A percentile compares a stretch with the other conserved stretches of the same genome.
phyloP scores from a whole-genome alignment of 2,888 invertebrate genomes.

The Unio delphinus region DNA sequence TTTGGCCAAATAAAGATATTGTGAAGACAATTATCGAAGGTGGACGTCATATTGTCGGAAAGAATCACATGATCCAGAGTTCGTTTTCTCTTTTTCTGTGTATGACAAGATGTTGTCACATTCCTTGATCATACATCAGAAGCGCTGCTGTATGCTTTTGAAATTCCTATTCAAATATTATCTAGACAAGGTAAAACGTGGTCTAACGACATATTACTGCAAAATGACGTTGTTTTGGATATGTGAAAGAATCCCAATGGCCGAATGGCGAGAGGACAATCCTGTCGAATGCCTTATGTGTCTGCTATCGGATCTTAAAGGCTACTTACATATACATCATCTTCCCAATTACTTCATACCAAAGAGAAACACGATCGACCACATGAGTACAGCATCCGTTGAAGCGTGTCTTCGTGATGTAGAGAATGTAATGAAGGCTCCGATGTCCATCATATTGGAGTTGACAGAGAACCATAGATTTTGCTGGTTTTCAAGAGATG shows the following conservation, averaged over 20 bases:
- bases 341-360: slow-evolving; percentile 12
- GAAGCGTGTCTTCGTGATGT: background rate
- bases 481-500: slow-evolving; percentile 7
- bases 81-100: slow-evolving; percentile 8
- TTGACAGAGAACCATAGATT: slow-evolving; percentile 1
- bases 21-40: slow-evolving; percentile 1
- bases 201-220: slow-evolving; percentile 9
- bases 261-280: slow-evolving; percentile 1
- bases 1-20: slow-evolving; percentile 5
- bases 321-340: background rate
- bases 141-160: slow-evolving; percentile 9
- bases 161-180: slow-evolving; percentile 3
- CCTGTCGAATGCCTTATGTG: slow-evolving; percentile 4
- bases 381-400: background rate
- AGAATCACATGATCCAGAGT: slow-evolving; percentile 5
- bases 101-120: slow-evolving; percentile 6
- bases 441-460: background rate
- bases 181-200: slow-evolving; percentile 6
- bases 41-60: slow-evolving; percentile 10
- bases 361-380: slow-evolving; percentile 4
- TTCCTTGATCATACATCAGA: slow-evolving; percentile 3
- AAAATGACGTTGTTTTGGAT: slow-evolving; percentile 7
- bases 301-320: slow-evolving; percentile 1
- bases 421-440: background rate
- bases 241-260: slow-evolving; percentile 3